These are phyloP conservation scores for Cygnus olor DNA, from an alignment of 2,797 vertebrate genomes.

Conservation along the genomic window DNA sequence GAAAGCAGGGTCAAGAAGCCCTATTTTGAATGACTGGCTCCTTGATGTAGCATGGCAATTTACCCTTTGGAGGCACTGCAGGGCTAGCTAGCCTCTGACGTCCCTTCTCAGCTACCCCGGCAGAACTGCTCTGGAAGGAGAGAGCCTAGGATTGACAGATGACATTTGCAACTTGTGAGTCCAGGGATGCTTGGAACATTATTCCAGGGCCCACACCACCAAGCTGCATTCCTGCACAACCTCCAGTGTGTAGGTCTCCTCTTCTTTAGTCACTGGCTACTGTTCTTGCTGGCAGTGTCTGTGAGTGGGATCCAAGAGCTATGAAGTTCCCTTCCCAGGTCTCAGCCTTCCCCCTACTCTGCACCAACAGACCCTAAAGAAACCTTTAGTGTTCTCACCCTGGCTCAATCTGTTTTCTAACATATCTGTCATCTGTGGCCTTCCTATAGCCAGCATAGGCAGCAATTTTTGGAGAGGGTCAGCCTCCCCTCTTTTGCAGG, in stretches of 20 bases:
- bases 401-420: neutral
- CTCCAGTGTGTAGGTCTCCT: neutral
- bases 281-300: neutral
- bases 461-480: conserved; percentile 62
- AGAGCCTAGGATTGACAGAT: conserved; percentile 32
- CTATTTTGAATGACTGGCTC: conserved; percentile 52
- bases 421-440: neutral
- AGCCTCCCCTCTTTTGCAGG: conserved; percentile 58
- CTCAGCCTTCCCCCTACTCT: neutral
- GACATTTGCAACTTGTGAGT: conserved; percentile 42
- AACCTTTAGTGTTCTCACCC: neutral
- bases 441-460: conserved; percentile 51
- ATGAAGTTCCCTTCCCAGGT: neutral
- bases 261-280: neutral
- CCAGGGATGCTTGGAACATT: conserved; percentile 1
- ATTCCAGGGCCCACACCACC: neutral
- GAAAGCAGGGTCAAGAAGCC: conserved; percentile 6
- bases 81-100: conserved; percentile 6
- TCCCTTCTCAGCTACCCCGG: conserved; percentile 24
- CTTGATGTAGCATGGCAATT: conserved; percentile 38
- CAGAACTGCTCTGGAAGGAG: neutral
- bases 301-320: neutral
- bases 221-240: neutral
- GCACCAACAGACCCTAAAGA: neutral
- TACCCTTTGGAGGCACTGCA: conserved; percentile 48